These are phyloP conservation scores for Elephantulus edwardii DNA, from an alignment of 2,113 vertebrate species.

Conservation along the genomic window DNA sequence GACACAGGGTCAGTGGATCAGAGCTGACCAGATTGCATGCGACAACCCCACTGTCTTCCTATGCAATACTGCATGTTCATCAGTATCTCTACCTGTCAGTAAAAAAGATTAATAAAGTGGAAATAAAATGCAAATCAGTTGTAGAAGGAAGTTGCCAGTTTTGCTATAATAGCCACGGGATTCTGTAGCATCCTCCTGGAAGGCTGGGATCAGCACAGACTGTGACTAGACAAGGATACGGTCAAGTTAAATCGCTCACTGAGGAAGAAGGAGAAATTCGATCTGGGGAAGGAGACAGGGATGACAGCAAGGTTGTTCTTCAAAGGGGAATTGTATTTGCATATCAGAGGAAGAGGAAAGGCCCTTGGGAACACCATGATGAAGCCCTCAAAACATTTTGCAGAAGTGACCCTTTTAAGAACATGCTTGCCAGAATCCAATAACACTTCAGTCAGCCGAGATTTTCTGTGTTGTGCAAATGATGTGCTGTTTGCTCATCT, in stretches of 20 bases:
- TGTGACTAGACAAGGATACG: not conserved
- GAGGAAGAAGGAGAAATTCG: not conserved
- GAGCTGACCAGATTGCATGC: too few species aligned
- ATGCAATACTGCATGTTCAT: fast-evolving
- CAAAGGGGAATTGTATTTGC: not conserved
- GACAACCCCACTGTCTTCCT: not conserved
- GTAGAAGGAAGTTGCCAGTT: not conserved
- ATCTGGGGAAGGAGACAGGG: not conserved
- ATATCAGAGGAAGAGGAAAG: constrained; percentile 6
- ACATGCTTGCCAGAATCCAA: not conserved
- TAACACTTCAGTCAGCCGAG: constrained; percentile 24
- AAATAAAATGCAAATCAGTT: fast-evolving
- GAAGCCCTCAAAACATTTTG: not conserved
- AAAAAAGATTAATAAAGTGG: not conserved
- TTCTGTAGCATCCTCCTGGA: too few species aligned
- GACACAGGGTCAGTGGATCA: too few species aligned
- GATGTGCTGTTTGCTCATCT: not conserved
- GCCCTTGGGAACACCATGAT: not conserved
- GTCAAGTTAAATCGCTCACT: not conserved
- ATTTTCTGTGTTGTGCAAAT: constrained; percentile 8
- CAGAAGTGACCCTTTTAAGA: not conserved
- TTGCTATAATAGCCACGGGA: not conserved
- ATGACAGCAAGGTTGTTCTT: not conserved
- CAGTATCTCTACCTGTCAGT: not conserved
- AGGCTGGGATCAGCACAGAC: not conserved